Conservation (phyloP, 2,888 invertebrate species). For the Pharmacophagus antenor region DNA sequence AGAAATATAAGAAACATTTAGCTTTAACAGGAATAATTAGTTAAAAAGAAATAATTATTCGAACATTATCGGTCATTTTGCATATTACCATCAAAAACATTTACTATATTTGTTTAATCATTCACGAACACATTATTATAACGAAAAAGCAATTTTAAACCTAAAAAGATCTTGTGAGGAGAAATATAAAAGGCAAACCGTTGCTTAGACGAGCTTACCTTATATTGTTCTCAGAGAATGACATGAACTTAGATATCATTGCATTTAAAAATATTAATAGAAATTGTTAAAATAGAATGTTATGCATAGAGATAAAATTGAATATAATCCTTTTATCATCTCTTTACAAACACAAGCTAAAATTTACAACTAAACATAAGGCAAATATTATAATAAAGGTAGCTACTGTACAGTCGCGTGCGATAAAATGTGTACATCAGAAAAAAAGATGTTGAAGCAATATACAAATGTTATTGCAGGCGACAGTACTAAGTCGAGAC, state of each 20-base stretch:
- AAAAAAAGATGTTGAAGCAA: neutral
- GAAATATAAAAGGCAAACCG: neutral
- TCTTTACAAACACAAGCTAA: neutral
- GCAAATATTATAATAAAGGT: neutral
- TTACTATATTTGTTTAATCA: neutral
- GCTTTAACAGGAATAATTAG: neutral
- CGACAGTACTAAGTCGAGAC: neutral
- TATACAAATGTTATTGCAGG: neutral
- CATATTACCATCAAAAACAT: neutral
- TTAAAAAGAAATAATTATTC: too few species aligned
- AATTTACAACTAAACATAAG: neutral
- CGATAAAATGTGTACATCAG: neutral
- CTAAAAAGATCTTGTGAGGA: neutral
- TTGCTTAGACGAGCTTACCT: too few species aligned
- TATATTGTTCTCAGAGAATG: too few species aligned
- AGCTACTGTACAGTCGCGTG: neutral
- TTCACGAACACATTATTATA: neutral
- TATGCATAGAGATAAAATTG: too few species aligned
- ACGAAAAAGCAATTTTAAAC: slow-evolving; percentile 3
- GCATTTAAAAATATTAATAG: too few species aligned
- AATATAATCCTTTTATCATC: too few species aligned
- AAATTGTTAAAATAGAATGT: too few species aligned
- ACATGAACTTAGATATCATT: too few species aligned
- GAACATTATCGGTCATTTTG: neutral
- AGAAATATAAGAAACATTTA: neutral